Evolutionary conservation across 2,888 invertebrate species (phyloP).

Genomic region (Halocaridina rubra): DNA sequence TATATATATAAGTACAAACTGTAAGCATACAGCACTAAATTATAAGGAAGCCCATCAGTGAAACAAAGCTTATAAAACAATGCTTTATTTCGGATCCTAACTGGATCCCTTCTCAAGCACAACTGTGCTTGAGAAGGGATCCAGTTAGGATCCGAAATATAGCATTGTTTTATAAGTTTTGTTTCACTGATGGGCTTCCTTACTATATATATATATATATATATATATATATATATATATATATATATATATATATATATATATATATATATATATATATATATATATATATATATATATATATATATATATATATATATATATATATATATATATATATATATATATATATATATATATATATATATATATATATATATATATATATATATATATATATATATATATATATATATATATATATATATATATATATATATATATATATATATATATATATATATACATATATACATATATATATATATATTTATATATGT

Average conservation of each 20-base stretch:
- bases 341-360: neutral
- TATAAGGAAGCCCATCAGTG: too few relatives aligned
- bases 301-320: slow-evolving; percentile 1
- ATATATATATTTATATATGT: neutral
- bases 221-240: slow-evolving; percentile 10
- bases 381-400: slow-evolving; percentile 7
- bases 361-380: slow-evolving; percentile 14
- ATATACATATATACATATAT: slow-evolving; percentile 2
- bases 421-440: neutral
- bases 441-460: neutral
- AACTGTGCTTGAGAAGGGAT: too few relatives aligned
- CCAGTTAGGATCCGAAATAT: too few relatives aligned
- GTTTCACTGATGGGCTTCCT: too few relatives aligned
- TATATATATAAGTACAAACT: too few relatives aligned
- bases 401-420: slow-evolving; percentile 11
- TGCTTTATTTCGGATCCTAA: too few relatives aligned
- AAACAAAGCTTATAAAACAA: too few relatives aligned
- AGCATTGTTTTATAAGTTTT: too few relatives aligned
- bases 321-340: neutral
- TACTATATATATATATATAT: too few relatives aligned
- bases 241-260: slow-evolving; percentile 11
- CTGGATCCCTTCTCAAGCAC: too few relatives aligned
- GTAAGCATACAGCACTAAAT: too few relatives aligned
- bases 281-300: neutral
- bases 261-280: slow-evolving; percentile 14